Conservation (phyloP, 2,888 invertebrate genomes). For the Nephrocerus scutellatus region DNA sequence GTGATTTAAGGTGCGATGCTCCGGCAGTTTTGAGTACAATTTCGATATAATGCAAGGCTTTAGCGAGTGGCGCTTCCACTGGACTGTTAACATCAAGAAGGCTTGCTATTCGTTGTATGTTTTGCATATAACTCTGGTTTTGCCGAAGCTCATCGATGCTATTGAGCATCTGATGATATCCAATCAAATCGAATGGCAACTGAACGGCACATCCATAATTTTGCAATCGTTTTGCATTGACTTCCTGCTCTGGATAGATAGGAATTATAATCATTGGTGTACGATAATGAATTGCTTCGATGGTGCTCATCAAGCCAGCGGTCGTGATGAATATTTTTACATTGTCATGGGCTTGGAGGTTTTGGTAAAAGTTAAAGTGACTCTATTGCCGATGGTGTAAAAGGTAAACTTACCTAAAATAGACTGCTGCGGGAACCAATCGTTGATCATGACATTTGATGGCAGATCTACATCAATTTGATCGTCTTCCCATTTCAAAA, state of each 20-base stretch:
- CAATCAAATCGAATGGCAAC: conserved; percentile 41
- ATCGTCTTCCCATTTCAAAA: conserved; percentile 52
- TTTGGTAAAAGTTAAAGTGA: too few species aligned
- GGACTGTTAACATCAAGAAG: conserved; percentile 28
- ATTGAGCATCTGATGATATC: conserved; percentile 41
- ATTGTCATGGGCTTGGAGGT: conserved; percentile 51
- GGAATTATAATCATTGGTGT: conserved; percentile 52
- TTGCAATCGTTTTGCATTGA: conserved; percentile 48
- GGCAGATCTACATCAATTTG: conserved; percentile 36
- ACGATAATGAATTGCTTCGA: conserved; percentile 50
- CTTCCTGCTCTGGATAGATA: conserved; percentile 50
- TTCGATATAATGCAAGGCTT: conserved; percentile 40
- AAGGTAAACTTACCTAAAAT: conserved; percentile 34
- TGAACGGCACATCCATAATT: conserved; percentile 44
- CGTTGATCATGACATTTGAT: conserved; percentile 42
- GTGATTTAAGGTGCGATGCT: conserved; percentile 39
- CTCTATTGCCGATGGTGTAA: too few species aligned
- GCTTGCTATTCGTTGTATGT: conserved; percentile 24
- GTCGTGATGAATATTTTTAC: conserved; percentile 54
- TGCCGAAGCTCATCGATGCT: conserved; percentile 43
- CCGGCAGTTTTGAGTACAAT: conserved; percentile 38
- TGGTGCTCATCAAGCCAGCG: conserved; percentile 53
- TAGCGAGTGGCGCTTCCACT: conserved; percentile 28
- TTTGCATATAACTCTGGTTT: conserved; percentile 34
- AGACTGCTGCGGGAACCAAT: conserved; percentile 46